A percentile compares a stretch with the other conserved stretches of the same genome.
These are phyloP conservation scores for Galerucella pusilla DNA, from an alignment of 2,888 invertebrate species.

Conservation along the genomic window DNA sequence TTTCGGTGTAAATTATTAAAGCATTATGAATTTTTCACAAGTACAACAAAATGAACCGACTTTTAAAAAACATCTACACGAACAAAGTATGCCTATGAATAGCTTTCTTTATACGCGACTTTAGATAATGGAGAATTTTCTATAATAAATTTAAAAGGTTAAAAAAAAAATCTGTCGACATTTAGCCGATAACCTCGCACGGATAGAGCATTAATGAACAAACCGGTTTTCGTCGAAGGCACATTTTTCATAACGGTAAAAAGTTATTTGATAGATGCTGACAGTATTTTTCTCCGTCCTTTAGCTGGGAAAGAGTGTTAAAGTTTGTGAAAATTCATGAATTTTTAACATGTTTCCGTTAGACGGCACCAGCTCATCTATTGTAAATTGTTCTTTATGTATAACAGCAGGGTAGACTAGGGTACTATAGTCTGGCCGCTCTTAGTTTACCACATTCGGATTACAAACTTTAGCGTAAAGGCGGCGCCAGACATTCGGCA, in stretches of 20 bases:
- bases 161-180: constrained; percentile 26
- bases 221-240: constrained; percentile 31
- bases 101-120: constrained; percentile 13
- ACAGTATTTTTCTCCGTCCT: constrained; percentile 36
- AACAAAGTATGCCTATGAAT: background rate
- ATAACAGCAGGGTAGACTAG: constrained; percentile 9
- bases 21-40: background rate
- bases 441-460: no score
- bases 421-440: background rate
- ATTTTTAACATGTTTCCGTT: constrained; percentile 36
- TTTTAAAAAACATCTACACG: background rate
- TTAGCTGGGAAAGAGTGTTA: constrained; percentile 31
- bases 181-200: constrained; percentile 30
- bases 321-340: constrained; percentile 36
- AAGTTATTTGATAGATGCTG: constrained; percentile 39
- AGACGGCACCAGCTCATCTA: constrained; percentile 28
- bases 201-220: constrained; percentile 34
- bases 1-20: background rate
- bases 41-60: background rate
- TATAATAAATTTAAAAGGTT: constrained; percentile 27
- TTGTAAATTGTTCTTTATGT: constrained; percentile 30
- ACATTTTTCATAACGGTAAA: constrained; percentile 39
- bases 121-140: constrained; percentile 24
- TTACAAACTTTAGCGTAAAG: no score
- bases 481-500: no score